A percentile compares a stretch with the other conserved stretches of the same genome.
phyloP scores from a whole-genome alignment of 2,113 vertebrate genomes.

The Sinocyclocheilus rhinocerous region DNA sequence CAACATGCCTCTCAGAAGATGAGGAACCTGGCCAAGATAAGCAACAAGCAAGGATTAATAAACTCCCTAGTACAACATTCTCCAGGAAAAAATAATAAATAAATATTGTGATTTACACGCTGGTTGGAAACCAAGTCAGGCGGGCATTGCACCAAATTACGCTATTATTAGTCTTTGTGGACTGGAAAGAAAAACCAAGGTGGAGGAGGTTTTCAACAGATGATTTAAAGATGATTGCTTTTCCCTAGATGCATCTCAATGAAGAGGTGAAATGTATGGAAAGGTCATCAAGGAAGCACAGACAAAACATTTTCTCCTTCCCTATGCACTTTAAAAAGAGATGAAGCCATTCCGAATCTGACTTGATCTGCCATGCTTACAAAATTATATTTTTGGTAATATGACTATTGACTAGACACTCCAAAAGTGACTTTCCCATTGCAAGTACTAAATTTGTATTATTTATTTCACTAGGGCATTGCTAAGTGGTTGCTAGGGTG shows the following conservation, averaged over 20 bases:
- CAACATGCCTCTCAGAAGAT: slow-evolving; percentile 79
- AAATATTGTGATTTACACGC: slow-evolving; percentile 78
- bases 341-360: background rate
- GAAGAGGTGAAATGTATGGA: slow-evolving; percentile 29
- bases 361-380: background rate
- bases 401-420: background rate
- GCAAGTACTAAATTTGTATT: background rate
- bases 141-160: slow-evolving; percentile 75
- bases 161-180: slow-evolving; percentile 75
- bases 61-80: slow-evolving; percentile 70
- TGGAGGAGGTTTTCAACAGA: slow-evolving; percentile 59
- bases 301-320: background rate
- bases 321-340: background rate
- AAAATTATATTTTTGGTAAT: background rate
- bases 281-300: slow-evolving; percentile 27
- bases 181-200: slow-evolving; percentile 71
- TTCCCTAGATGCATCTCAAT: slow-evolving; percentile 26
- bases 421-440: background rate
- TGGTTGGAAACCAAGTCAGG: slow-evolving; percentile 73
- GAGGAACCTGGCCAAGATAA: slow-evolving; percentile 81
- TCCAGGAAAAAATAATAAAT: slow-evolving; percentile 83
- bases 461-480: background rate
- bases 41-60: slow-evolving; percentile 74
- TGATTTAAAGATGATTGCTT: slow-evolving; percentile 46
- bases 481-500: background rate